Base-by-base conservation (phyloP, 2,113 vertebrate genomes). In the Petromus typicus region DNA sequence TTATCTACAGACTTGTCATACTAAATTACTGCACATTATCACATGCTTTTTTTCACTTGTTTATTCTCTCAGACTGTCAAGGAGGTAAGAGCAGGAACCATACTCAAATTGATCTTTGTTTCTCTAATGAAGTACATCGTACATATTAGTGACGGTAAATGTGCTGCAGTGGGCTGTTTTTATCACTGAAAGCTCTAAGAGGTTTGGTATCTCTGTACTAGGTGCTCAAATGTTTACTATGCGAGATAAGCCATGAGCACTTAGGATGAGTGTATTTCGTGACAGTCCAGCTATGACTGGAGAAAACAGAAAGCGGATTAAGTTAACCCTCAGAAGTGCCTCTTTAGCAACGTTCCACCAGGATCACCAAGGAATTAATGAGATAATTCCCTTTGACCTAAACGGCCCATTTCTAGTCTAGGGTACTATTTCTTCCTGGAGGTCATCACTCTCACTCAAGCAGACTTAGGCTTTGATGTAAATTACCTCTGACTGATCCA, bases 231-330 rank as follows among this genome's bases (percentile, higher is more conserved):
- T 81, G 80, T 51, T 80, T 86, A 86, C 5, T 43, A n/a, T 88
- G 30, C 67, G 27, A 95, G 82, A 90, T 59, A 96, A 92, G 85
- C 88, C 25, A n/a, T 85, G 45, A 92, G 67, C 34, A 86, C 45
- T 43, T 85, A 57, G 69, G n/a, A 30, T 56, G 34, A 82, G 48
- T 82, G 64, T 22, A 59, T 85, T 61, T 69, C 88, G 76, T 79
- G 78, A 75, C 2, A 89, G 76, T 81, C 57, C 86, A 94, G 16
- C 76, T 78, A 43, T 40, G 59, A 85, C 56, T 73, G 25, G 1
- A 82, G 76, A 93, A 96, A 94, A 95, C 0, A 95, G 69, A 96
- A 92, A 45, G 2, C 67, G 76, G 87, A 96, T 96, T 96, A 95
- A 87, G 61, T 30, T 80, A 80, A 96, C 78, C 64, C 69, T 59